A percentile compares a stretch with the other conserved stretches of the same genome.
These are phyloP conservation scores for Gila orcuttii DNA, from an alignment of 2,113 vertebrate genomes.

Conservation along the genomic window DNA sequence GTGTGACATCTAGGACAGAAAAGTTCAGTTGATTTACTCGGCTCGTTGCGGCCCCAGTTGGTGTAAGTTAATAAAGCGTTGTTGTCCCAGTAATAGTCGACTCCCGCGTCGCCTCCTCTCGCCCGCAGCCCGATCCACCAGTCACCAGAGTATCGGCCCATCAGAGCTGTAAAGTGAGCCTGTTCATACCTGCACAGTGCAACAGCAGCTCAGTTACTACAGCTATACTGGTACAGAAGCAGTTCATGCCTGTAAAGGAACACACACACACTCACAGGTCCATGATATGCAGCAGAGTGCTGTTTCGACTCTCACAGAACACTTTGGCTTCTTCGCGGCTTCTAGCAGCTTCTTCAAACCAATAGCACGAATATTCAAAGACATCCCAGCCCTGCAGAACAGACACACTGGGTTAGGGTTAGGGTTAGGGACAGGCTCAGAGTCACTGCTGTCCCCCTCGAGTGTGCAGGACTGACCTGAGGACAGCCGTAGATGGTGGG, in stretches of 20 bases:
- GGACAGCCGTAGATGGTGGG: slow-evolving; percentile 76
- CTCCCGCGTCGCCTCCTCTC: slow-evolving; percentile 60
- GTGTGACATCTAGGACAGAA: not conserved
- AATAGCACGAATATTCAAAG: slow-evolving; percentile 78
- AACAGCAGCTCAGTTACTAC: not conserved
- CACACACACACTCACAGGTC: slow-evolving; percentile 70
- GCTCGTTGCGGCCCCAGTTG: slow-evolving; percentile 77
- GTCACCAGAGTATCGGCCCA: slow-evolving; percentile 66
- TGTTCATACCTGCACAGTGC: slow-evolving; percentile 73
- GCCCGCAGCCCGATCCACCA: slow-evolving; percentile 79
- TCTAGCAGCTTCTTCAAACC: slow-evolving; percentile 70
- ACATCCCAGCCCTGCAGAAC: slow-evolving; percentile 75
- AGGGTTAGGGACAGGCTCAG: not conserved
- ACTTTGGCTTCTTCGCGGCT: slow-evolving; percentile 72
- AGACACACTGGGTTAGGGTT: slow-evolving; percentile 2
- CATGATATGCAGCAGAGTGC: slow-evolving; percentile 72
- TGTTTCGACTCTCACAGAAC: slow-evolving; percentile 67
- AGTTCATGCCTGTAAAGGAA: not conserved
- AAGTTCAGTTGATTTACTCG: slow-evolving; percentile 62
- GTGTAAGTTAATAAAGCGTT: slow-evolving; percentile 69
- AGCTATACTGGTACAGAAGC: not conserved
- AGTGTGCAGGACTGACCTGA: slow-evolving; percentile 61
- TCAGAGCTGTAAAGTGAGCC: slow-evolving; percentile 72
- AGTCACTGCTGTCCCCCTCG: not conserved
- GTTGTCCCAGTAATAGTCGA: slow-evolving; percentile 79